These are phyloP conservation scores for Orchestia grillus DNA, from an alignment of 1,140 invertebrate genomes.

Conservation along the genomic window DNA sequence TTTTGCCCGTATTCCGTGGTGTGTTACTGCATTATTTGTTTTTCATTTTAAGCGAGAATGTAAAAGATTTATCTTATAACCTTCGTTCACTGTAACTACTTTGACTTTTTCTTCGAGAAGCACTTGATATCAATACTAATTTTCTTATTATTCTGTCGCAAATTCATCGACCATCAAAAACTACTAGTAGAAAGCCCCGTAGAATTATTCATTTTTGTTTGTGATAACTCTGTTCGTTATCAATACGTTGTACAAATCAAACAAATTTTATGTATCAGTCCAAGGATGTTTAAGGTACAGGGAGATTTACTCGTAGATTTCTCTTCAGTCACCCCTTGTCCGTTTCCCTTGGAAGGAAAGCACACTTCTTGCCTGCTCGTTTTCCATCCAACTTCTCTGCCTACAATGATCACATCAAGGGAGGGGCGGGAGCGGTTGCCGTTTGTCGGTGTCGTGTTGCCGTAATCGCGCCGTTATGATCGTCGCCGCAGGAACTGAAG, in stretches of 20 bases:
- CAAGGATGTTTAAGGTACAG: not conserved
- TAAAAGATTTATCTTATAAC: not conserved
- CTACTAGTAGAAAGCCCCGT: not conserved
- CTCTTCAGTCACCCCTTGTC: not conserved
- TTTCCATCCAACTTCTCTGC: not conserved
- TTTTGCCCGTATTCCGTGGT: too few relatives aligned
- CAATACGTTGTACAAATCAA: not conserved
- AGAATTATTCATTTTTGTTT: not conserved
- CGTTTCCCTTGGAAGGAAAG: not conserved
- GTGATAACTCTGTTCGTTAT: not conserved
- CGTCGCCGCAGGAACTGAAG: constrained; percentile 13
- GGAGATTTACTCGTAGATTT: not conserved
- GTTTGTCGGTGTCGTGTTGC: constrained; percentile 23
- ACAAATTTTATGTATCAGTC: not conserved
- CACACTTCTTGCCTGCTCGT: not conserved
- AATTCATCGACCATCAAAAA: not conserved
- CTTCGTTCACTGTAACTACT: not conserved
- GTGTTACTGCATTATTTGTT: too few relatives aligned
- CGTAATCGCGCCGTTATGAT: constrained; percentile 39
- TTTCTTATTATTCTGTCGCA: not conserved
- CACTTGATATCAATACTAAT: not conserved
- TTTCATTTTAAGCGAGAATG: not conserved
- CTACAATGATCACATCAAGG: constrained; percentile 3
- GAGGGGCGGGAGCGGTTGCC: not conserved
- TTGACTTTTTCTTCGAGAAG: not conserved